These are phyloP conservation scores for Etheostoma cragini DNA, from an alignment of 2,113 vertebrate species.

Conservation along the genomic window DNA sequence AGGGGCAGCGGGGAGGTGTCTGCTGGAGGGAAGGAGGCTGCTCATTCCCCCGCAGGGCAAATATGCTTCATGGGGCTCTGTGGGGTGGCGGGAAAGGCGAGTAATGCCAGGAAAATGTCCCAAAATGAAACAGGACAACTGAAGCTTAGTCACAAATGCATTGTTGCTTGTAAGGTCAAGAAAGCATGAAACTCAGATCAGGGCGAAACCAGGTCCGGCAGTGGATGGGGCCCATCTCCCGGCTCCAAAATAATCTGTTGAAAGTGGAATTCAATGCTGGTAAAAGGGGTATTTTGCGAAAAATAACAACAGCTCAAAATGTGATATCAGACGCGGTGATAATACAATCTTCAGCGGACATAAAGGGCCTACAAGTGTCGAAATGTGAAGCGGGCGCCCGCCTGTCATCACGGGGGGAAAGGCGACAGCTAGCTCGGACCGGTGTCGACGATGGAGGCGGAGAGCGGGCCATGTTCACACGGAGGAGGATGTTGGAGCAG, in stretches of 20 bases:
- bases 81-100: neutral
- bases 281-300: neutral
- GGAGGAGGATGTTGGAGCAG: conserved; percentile 46
- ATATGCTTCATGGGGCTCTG: conserved; percentile 25
- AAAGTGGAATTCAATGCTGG: neutral
- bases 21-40: conserved; percentile 29
- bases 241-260: neutral
- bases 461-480: conserved; percentile 50
- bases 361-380: conserved; percentile 33
- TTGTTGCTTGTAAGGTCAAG: neutral
- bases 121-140: neutral
- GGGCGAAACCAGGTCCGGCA: conserved; percentile 15
- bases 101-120: conserved; percentile 21
- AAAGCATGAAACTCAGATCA: conserved; percentile 30
- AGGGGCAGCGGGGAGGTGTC: conserved; percentile 17
- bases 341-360: conserved; percentile 4
- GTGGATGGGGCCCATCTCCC: conserved; percentile 45
- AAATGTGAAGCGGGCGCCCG: conserved; percentile 30
- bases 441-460: conserved; percentile 42
- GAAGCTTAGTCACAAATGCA: conserved; percentile 28
- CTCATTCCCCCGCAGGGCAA: conserved; percentile 30
- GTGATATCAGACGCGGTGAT: neutral
- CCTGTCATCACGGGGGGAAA: conserved; percentile 32
- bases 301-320: conserved; percentile 27
- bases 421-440: conserved; percentile 22